Evolutionary conservation across 2,113 vertebrate genomes (phyloP).

Genomic region (Pseudopipra pipra): DNA sequence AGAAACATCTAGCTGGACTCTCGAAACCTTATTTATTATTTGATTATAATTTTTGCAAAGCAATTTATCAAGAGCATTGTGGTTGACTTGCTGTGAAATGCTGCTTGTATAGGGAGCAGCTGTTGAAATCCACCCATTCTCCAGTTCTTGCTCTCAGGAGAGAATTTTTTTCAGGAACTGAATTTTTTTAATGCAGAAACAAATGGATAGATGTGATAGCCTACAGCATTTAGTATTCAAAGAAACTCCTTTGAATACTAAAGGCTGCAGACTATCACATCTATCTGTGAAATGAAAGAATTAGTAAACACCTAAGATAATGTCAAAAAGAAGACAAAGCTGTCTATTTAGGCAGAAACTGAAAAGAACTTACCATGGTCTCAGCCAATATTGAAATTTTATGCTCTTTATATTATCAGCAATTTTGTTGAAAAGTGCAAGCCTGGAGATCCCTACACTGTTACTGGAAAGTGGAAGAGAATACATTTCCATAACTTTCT

Average conservation of each 20-base stretch:
- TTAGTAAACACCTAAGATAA: neutral
- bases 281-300: neutral
- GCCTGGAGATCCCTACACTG: neutral
- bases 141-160: neutral
- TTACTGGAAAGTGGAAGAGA: neutral
- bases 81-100: neutral
- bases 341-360: neutral
- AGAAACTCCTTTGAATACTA: too few species aligned
- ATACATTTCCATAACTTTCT: neutral
- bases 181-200: neutral
- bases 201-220: neutral
- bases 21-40: neutral
- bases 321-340: neutral
- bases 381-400: neutral
- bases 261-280: too few species aligned
- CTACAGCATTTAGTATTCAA: neutral
- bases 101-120: neutral
- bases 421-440: neutral
- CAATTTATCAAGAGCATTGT: neutral
- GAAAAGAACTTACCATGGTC: neutral
- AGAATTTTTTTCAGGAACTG: neutral
- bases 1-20: neutral
- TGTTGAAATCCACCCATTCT: neutral
- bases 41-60: neutral
- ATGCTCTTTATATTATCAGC: neutral